Evolutionary conservation across 2,888 invertebrate species (phyloP).

Genomic region (Eilema depressum): DNA sequence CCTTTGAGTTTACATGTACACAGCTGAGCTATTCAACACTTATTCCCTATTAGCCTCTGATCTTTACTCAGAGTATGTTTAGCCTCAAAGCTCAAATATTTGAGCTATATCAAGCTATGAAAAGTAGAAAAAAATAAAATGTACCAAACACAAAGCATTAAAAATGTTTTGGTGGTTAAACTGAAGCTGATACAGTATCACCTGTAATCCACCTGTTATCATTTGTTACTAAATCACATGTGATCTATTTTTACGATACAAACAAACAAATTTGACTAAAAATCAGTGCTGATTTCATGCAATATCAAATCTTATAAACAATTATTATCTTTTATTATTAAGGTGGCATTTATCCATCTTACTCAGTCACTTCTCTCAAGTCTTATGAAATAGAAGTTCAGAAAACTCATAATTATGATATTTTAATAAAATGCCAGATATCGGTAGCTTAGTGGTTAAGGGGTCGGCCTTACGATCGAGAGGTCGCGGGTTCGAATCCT

Average conservation of each 20-base stretch:
- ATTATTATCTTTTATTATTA: too few species aligned
- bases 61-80: too few species aligned
- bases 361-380: too few species aligned
- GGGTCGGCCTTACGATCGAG: too few species aligned
- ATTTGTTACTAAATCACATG: not conserved
- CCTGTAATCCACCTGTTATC: not conserved
- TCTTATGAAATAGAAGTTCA: too few species aligned
- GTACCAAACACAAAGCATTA: not conserved
- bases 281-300: not conserved
- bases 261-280: not conserved
- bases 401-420: too few species aligned
- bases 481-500: too few species aligned
- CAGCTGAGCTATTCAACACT: not conserved
- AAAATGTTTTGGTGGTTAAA: not conserved
- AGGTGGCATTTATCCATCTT: too few species aligned
- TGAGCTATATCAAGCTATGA: too few species aligned
- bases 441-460: too few species aligned
- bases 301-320: not conserved
- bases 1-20: not conserved
- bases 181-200: constrained; percentile 2
- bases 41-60: not conserved
- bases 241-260: not conserved
- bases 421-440: too few species aligned
- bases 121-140: not conserved
- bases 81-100: too few species aligned